A percentile compares a stretch with the other conserved stretches of the same genome.
Evolutionary conservation across 2,113 vertebrate genomes (phyloP).

Genomic region (Bostrychus sinensis): DNA sequence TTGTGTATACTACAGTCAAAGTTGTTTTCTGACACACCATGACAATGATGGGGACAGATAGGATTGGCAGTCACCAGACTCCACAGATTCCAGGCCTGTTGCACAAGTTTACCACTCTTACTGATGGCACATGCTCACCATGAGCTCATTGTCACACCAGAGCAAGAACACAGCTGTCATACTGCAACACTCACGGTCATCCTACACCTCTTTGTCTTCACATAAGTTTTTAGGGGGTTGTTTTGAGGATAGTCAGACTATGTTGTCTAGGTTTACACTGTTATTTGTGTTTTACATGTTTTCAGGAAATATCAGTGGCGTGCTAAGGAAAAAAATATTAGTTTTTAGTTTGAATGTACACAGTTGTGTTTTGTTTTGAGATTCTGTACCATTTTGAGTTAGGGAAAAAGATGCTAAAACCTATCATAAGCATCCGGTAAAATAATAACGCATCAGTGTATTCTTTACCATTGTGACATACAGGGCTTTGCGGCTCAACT

Average conservation of each 20-base stretch:
- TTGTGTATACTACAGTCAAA: not conserved
- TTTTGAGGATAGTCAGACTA: not conserved
- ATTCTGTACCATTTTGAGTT: no score
- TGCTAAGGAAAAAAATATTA: no score
- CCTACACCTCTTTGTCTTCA: conserved; percentile 9
- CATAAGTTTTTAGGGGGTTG: no score
- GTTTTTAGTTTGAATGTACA: no score
- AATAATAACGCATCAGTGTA: no score
- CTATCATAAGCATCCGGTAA: no score
- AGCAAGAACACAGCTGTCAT: conserved; percentile 14
- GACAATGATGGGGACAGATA: not conserved
- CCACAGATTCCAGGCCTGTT: conserved; percentile 9
- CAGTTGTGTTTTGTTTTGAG: no score
- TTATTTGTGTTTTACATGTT: no score
- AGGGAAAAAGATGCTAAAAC: no score
- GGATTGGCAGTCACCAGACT: conserved; percentile 9
- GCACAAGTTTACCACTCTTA: conserved; percentile 3
- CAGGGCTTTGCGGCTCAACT: no score
- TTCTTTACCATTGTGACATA: no score
- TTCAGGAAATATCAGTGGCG: no score
- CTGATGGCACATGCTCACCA: not conserved
- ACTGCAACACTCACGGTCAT: conserved; percentile 6
- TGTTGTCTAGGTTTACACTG: not conserved
- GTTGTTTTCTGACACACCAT: not conserved
- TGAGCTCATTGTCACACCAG: conserved; percentile 7